Base-by-base conservation (phyloP, 2,888 invertebrate genomes). In the Drosophila ochracea region DNA sequence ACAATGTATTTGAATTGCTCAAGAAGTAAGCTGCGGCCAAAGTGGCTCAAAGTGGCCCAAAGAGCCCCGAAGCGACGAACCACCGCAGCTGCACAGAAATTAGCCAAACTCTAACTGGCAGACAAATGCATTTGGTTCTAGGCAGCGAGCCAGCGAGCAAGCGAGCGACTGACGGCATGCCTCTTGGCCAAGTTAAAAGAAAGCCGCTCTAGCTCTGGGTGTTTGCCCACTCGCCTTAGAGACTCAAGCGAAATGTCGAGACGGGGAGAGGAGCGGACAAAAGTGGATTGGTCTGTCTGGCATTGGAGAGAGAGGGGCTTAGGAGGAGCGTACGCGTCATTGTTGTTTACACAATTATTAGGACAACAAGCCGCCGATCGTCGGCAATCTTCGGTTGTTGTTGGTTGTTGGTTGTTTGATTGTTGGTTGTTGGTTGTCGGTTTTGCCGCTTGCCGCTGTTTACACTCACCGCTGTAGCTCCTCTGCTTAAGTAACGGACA, bases 331-430 rank as follows among this genome's bases (percentile, higher is more conserved):
- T 67, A 77, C 82, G 91, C 91, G 88, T 91, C 92, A 91, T 91
- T 89, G 84, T 91, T 92, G 91, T 91, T 91, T 91, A 89, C 92
- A 92, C 92, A 91, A 91, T 91, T 91, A 91, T 92, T 91, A 91
- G 92, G 89, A 91, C 84, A 91, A 90, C 89, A 91, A 90, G 83
- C 90, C 89, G 84, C 88, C 90, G 84, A 84, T 84, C 87, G 84
- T 68, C 73, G 80, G 80, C 76, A 71, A 80, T 78, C 78, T 72
- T 65, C 67, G 65, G 68, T 68, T 73, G 65, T 55, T 47, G 47
- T 66, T 61, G 30, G 65, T 55, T 47, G 47, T 66, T 61, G 30
- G 63, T 49, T 52, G 58, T 59, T 69, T 37, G 47, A 39, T 41
- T 63, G 52, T 64, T 33, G 49, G 30, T 50, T 77, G 78, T 75